A percentile compares a stretch with the other conserved stretches of the same genome.
Conservation (phyloP, 2,113 vertebrate species). For the Cynoglossus semilaevis region DNA sequence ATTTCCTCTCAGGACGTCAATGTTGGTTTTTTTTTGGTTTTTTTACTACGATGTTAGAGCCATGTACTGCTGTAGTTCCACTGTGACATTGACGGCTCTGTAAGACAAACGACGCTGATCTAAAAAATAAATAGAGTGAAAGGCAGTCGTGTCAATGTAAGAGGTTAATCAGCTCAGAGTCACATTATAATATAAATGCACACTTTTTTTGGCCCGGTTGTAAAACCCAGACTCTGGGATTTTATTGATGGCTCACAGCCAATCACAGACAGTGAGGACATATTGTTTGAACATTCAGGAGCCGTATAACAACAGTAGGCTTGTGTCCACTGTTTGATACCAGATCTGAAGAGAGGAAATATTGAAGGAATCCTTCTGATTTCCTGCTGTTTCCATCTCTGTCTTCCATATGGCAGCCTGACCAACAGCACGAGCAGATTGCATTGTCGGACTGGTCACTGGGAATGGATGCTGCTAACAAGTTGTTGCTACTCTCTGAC, state of each 20-base stretch:
- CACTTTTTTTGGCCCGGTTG: no score
- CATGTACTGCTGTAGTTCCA: slow-evolving; percentile 11
- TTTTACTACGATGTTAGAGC: slow-evolving; percentile 23
- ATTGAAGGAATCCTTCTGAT: slow-evolving; percentile 38
- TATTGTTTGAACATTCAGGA: slow-evolving; percentile 10
- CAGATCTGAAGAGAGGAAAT: slow-evolving; percentile 14
- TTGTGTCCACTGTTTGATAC: slow-evolving; percentile 22
- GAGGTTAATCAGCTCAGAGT: no score
- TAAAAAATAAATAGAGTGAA: background rate
- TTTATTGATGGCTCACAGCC: background rate
- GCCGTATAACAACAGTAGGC: slow-evolving; percentile 12
- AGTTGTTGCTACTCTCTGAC: slow-evolving; percentile 51
- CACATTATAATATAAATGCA: no score
- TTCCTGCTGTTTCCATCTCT: slow-evolving; percentile 52
- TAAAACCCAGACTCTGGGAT: no score
- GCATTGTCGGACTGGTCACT: slow-evolving; percentile 51
- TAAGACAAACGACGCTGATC: background rate
- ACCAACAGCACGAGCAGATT: slow-evolving; percentile 51
- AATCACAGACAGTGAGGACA: background rate
- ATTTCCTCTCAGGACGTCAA: slow-evolving; percentile 41
- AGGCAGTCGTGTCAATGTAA: no score
- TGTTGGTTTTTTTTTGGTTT: slow-evolving; percentile 29
- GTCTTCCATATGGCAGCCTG: slow-evolving; percentile 35
- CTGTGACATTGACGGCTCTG: background rate
- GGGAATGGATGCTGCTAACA: slow-evolving; percentile 56